phyloP scores from a whole-genome alignment of 2,797 vertebrate genomes.

The Paramormyrops hopkinsi region DNA sequence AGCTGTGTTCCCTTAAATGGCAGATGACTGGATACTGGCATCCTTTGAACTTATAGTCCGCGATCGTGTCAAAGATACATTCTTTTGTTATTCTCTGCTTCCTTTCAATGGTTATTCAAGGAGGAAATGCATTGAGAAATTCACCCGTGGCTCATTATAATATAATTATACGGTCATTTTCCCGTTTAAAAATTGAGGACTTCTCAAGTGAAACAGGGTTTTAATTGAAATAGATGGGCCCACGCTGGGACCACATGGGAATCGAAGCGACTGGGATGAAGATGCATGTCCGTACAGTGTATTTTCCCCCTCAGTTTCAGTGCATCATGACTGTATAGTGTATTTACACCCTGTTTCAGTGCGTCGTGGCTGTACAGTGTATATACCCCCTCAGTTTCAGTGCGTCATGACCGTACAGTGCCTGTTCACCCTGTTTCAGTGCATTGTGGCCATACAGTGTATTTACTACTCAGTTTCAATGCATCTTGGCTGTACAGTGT shows the following conservation, averaged over 20 bases:
- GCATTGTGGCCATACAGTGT: too few relatives aligned
- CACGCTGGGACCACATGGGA: not conserved
- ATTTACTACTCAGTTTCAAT: too few relatives aligned
- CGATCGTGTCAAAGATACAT: conserved; percentile 42
- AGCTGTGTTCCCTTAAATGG: conserved; percentile 50
- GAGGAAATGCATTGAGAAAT: conserved; percentile 24
- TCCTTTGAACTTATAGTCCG: conserved; percentile 40
- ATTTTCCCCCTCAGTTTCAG: not conserved
- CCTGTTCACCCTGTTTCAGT: too few relatives aligned
- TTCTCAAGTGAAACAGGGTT: conserved; percentile 16
- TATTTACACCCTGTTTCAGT: not conserved
- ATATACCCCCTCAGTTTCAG: not conserved
- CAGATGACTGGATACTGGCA: conserved; percentile 45
- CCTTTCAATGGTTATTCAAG: conserved; percentile 18
- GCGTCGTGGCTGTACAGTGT: not conserved
- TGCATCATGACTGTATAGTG: not conserved
- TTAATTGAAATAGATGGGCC: conserved; percentile 15
- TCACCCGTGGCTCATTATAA: conserved; percentile 20
- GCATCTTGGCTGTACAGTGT: not conserved
- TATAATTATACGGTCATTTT: conserved; percentile 36
- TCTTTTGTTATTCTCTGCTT: conserved; percentile 14
- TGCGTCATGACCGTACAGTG: too few relatives aligned
- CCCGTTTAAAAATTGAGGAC: conserved; percentile 16
- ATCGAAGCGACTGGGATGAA: not conserved
- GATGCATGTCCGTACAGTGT: not conserved